These are phyloP conservation scores for Acanthosepion lycidas DNA, from an alignment of 2,888 invertebrate species.

Conservation along the genomic window DNA sequence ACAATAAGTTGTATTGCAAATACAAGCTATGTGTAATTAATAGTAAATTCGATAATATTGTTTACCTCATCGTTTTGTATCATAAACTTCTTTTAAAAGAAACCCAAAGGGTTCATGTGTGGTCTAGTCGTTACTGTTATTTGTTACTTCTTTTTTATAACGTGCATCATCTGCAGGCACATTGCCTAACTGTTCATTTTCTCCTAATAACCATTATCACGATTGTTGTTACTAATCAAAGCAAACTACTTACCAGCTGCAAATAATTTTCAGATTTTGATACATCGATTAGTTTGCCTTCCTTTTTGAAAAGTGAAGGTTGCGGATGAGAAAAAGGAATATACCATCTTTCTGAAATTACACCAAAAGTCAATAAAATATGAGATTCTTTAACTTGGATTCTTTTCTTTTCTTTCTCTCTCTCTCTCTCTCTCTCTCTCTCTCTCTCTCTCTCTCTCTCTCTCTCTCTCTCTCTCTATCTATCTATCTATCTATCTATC, in stretches of 20 bases:
- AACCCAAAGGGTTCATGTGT: no score
- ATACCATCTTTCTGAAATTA: background rate
- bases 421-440: background rate
- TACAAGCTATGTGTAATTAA: no score
- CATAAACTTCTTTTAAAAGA: no score
- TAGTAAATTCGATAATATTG: no score
- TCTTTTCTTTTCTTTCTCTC: background rate
- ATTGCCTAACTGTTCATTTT: background rate
- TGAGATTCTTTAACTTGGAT: background rate
- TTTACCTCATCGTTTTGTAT: no score
- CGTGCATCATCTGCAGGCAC: background rate
- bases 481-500: accelerated
- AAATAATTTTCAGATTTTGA: background rate
- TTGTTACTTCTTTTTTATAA: no score
- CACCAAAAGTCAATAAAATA: background rate
- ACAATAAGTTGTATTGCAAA: no score
- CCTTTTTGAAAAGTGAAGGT: background rate
- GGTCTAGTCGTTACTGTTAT: no score
- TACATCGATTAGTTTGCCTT: background rate
- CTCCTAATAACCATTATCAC: background rate
- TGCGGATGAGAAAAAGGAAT: background rate
- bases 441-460: no score
- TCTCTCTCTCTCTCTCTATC: background rate
- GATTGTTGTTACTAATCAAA: background rate
- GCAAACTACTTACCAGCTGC: background rate